These are phyloP conservation scores for Poeciliopsis retropinna DNA, from an alignment of 2,113 vertebrate species.

Conservation along the genomic window DNA sequence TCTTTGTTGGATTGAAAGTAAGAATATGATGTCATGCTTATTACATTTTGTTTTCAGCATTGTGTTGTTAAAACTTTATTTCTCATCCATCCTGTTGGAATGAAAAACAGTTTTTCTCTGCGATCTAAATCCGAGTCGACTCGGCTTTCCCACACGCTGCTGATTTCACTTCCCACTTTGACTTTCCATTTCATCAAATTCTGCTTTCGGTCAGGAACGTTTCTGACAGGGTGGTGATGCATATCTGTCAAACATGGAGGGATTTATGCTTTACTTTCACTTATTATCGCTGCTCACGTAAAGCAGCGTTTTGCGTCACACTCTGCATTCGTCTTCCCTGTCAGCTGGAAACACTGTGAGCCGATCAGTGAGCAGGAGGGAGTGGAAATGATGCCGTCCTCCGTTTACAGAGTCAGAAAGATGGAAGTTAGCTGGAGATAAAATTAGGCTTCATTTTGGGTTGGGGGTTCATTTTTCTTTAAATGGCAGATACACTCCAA, in stretches of 20 bases:
- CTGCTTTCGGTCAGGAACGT: not conserved
- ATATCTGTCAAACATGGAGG: constrained; percentile 3
- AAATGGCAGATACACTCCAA: not conserved
- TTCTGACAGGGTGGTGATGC: constrained; percentile 2
- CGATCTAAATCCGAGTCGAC: too few relatives aligned
- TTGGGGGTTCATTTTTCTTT: not conserved
- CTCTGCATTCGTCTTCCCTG: constrained; percentile 6
- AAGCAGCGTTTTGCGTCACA: constrained; percentile 23
- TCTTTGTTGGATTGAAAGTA: too few relatives aligned
- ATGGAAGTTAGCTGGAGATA: not conserved
- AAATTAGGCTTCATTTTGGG: not conserved
- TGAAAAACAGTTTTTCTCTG: too few relatives aligned
- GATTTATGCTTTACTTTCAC: constrained; percentile 37
- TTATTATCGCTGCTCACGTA: constrained; percentile 1
- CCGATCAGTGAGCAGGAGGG: not conserved
- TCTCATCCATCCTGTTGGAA: not conserved
- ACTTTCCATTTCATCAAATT: constrained; percentile 33
- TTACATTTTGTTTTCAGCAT: not conserved
- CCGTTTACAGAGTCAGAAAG: not conserved
- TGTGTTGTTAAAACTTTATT: not conserved
- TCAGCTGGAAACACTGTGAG: constrained; percentile 7
- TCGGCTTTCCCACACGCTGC: constrained; percentile 15
- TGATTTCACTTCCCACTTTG: constrained; percentile 17
- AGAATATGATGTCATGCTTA: too few relatives aligned
- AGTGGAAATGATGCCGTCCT: not conserved